Conservation (phyloP, 2,113 vertebrate genomes). For the Pituophis catenifer region DNA sequence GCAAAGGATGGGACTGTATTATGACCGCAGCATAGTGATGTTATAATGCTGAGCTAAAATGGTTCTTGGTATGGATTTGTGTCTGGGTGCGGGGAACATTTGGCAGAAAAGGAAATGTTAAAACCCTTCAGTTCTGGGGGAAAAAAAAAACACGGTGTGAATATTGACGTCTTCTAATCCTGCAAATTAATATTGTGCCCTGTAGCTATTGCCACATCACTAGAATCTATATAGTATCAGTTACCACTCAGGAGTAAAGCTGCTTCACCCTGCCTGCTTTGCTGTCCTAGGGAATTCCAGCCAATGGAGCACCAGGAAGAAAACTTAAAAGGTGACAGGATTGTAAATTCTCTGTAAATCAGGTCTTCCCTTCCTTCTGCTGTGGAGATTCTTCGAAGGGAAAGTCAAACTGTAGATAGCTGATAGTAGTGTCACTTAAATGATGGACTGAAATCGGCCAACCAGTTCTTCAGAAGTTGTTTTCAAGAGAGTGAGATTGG, state of each 20-base stretch:
- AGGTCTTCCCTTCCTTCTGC: background rate
- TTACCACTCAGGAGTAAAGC: background rate
- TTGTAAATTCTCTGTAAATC: background rate
- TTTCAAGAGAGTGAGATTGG: background rate
- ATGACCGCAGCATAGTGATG: background rate
- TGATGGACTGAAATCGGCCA: background rate
- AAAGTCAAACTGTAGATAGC: background rate
- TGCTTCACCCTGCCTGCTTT: background rate
- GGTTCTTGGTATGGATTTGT: background rate
- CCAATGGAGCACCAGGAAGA: background rate
- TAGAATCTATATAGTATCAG: background rate
- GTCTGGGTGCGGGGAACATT: background rate
- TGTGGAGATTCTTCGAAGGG: background rate
- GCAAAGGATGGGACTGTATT: background rate
- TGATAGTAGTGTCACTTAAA: background rate
- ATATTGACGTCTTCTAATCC: background rate
- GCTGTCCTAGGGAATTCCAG: background rate
- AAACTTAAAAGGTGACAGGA: background rate
- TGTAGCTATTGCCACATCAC: background rate
- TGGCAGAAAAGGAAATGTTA: fast-evolving
- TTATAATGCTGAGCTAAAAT: background rate
- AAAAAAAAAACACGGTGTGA: background rate
- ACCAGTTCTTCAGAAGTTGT: no score
- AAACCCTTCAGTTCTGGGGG: no score
- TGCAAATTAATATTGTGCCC: background rate